Evolutionary conservation across 2,797 vertebrate species (phyloP).

Genomic region (Miichthys miiuy): DNA sequence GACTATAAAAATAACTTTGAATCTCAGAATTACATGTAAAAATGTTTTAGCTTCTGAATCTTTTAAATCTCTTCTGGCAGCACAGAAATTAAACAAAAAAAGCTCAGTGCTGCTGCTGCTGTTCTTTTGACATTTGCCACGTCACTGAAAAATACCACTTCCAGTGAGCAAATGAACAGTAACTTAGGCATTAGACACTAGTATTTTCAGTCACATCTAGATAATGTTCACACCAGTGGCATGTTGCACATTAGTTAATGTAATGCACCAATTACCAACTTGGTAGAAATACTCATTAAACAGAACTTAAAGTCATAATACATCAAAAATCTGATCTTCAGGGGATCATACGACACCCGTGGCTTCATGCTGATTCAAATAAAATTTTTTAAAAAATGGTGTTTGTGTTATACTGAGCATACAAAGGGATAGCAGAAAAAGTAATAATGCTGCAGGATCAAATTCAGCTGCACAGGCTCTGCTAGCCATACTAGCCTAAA

Average conservation of each 20-base stretch:
- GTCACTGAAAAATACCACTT: not conserved
- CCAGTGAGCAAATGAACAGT: not conserved
- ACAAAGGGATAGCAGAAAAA: not conserved
- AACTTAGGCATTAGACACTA: not conserved
- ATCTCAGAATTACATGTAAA: constrained; percentile 28
- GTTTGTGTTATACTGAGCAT: not conserved
- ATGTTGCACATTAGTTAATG: constrained; percentile 1
- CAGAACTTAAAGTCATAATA: not conserved
- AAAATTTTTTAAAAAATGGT: too few relatives aligned
- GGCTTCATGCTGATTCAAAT: not conserved
- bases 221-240: constrained; percentile 16
- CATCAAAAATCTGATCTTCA: not conserved
- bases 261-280: not conserved
- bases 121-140: constrained; percentile 1
- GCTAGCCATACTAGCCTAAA: not conserved
- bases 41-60: constrained; percentile 16
- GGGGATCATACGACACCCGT: not conserved
- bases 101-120: not conserved
- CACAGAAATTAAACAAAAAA: not conserved
- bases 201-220: not conserved
- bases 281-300: not conserved
- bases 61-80: constrained; percentile 6
- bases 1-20: constrained; percentile 47
- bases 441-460: not conserved
- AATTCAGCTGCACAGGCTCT: not conserved